These are phyloP conservation scores for Hetaerina titia DNA, from an alignment of 2,888 invertebrate genomes.

Conservation along the genomic window DNA sequence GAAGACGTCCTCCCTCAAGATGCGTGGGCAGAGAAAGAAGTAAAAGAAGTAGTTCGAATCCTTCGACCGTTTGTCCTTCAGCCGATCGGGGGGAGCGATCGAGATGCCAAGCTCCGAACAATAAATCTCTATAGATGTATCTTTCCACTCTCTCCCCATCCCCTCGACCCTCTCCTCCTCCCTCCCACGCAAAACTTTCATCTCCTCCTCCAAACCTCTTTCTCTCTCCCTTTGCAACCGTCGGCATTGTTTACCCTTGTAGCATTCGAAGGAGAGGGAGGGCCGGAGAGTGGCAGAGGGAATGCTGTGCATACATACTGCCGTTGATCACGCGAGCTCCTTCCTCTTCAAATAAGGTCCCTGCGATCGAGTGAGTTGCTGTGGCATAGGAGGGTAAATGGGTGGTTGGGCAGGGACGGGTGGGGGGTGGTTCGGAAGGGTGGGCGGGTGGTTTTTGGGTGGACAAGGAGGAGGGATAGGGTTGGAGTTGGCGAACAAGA, in stretches of 20 bases:
- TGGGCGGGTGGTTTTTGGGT: neutral
- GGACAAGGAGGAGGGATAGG: neutral
- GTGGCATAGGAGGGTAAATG: too few species aligned
- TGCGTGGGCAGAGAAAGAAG: conserved; percentile 14
- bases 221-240: neutral
- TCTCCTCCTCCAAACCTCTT: neutral
- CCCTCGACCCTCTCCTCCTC: neutral
- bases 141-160: neutral
- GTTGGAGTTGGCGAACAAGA: too few species aligned
- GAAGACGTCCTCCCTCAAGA: neutral
- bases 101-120: conserved; percentile 36
- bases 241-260: conserved; percentile 51
- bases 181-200: neutral
- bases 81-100: conserved; percentile 30
- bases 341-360: neutral
- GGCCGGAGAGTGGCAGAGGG: neutral
- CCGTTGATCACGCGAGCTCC: conserved; percentile 21
- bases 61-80: conserved; percentile 64
- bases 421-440: neutral
- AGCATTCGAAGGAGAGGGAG: neutral
- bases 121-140: conserved; percentile 63
- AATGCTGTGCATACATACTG: neutral
- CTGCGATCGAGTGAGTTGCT: neutral
- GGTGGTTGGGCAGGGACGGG: too few species aligned
- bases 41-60: conserved; percentile 35